Base-by-base conservation (phyloP, 2,888 invertebrate genomes). In the Portevinia maculata region DNA sequence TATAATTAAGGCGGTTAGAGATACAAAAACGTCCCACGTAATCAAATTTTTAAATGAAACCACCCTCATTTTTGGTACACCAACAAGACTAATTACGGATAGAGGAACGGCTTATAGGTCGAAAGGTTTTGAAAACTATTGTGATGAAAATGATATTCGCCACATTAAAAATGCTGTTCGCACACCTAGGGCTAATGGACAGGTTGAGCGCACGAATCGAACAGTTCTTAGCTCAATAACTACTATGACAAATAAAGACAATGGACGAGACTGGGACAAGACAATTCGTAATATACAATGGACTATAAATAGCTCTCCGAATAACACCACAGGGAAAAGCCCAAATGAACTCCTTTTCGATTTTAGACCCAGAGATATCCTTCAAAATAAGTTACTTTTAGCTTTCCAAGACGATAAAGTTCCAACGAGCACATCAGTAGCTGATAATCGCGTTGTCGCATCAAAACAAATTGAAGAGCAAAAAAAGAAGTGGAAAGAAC, bases 141-240 rank as follows among this genome's bases (percentile, higher is more conserved):
- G 84, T 67, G 21, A 73, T 4, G 37, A 74, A 11, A 64, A 84
- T 32, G 55, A 67, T 4, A 86, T 87, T 6, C 44, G 71, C 11
- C 86, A 87, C 59, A 67, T 86, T 2, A 81, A 85, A 64, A 83
- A 79, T 41, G 85, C 86, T 6, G 76, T 86, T 13, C 84, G 81
- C 13, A 85, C 84, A n/a, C n/a, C n/a, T n/a, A n/a, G n/a, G n/a
- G n/a, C n/a, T n/a, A n/a, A n/a, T n/a, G n/a, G n/a, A n/a, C n/a
- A n/a, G n/a, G 62, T 70, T 1, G 84, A 86, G 44, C 48, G 85
- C 0, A 64, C 30, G 9, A 76, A 76, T 21, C 37, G 60, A 32
- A 50, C 53, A 15, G 3, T 64, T 11, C 41, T 5, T 21, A 55
- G 44, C 30, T 21, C 28, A 2, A 70, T 59, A 13, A 59, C 39